A percentile compares a stretch with the other conserved stretches of the same genome.
phyloP scores from a whole-genome alignment of 2,888 invertebrate genomes.

The Schizaphis graminum region DNA sequence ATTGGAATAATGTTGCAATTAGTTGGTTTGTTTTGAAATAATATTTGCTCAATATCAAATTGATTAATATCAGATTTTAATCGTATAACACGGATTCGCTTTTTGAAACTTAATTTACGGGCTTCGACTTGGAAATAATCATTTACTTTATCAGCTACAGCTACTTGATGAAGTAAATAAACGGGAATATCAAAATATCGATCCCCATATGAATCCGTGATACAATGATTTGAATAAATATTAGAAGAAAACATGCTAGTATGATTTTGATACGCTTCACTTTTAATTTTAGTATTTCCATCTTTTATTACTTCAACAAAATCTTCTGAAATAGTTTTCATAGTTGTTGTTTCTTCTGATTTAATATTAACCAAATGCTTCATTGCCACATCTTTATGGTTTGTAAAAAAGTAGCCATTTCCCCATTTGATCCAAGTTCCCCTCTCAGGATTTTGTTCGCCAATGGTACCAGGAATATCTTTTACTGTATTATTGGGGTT shows the following conservation, averaged over 20 bases:
- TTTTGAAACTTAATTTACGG: constrained; percentile 58
- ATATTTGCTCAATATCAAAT: constrained; percentile 62
- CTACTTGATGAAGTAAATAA: constrained; percentile 43
- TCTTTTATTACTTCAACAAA: neutral
- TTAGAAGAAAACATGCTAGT: neutral
- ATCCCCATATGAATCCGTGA: constrained; percentile 59
- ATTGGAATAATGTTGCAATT: constrained; percentile 46
- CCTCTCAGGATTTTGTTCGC: neutral
- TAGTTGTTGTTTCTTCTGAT: neutral
- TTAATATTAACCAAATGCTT: constrained; percentile 10
- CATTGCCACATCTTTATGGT: constrained; percentile 19
- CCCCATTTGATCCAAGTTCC: constrained; percentile 60
- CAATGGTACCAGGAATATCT: neutral
- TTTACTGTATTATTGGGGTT: neutral
- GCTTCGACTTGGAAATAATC: constrained; percentile 64
- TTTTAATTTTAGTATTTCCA: neutral
- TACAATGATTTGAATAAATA: constrained; percentile 54
- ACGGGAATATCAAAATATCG: constrained; percentile 53
- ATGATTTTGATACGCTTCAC: neutral
- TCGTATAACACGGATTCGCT: constrained; percentile 51
- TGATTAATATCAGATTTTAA: neutral
- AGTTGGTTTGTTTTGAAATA: constrained; percentile 62
- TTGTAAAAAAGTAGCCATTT: constrained; percentile 54
- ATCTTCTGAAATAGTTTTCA: neutral
- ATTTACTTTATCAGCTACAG: constrained; percentile 32